Evolutionary conservation across 2,888 invertebrate species (phyloP), one percentile per base, ranked within the genome.

Genomic region (Coenonympha arcania): DNA sequence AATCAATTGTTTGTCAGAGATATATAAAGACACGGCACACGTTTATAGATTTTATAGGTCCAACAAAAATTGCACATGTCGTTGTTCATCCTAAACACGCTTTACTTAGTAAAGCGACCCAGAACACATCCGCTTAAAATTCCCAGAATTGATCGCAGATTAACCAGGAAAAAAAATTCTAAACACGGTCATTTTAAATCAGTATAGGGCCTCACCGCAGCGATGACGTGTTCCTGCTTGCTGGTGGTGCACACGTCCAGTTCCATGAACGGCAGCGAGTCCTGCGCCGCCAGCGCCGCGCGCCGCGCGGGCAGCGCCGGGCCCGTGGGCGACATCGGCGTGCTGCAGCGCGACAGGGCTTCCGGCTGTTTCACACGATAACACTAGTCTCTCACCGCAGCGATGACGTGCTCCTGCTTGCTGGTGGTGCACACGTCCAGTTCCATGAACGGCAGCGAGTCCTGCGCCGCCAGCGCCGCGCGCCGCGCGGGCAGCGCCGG

Each of bases 151-250:
- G n/a, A n/a, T n/a, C n/a, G n/a, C n/a, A n/a, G n/a, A n/a, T n/a
- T n/a, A n/a, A n/a, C n/a, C n/a, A n/a, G n/a, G n/a, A n/a, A n/a
- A n/a, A n/a, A n/a, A n/a, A n/a, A n/a, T n/a, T n/a, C n/a, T n/a
- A n/a, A n/a, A n/a, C n/a, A n/a, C n/a, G n/a, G n/a, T n/a, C n/a
- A n/a, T n/a, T n/a, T n/a, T n/a, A n/a, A n/a, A n/a, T n/a, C n/a
- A n/a, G n/a, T n/a, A n/a, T n/a, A n/a, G n/a, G 3, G 13, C 67
- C 88, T 80, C 62, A 93, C 93, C 71, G 95, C 95, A 6, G 95
- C 94, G 33, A 95, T 93, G 31, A 95, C 91, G 69, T 95, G 95
- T 65, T 95, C 95, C 75, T 95, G 94, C 64, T 93, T 93, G 63
- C 94, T 94, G 9, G 95, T 95, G 2, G 95, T 95, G 70, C 95